Evolutionary conservation across 2,797 vertebrate genomes (phyloP).

Genomic region (Propithecus perrieri): DNA sequence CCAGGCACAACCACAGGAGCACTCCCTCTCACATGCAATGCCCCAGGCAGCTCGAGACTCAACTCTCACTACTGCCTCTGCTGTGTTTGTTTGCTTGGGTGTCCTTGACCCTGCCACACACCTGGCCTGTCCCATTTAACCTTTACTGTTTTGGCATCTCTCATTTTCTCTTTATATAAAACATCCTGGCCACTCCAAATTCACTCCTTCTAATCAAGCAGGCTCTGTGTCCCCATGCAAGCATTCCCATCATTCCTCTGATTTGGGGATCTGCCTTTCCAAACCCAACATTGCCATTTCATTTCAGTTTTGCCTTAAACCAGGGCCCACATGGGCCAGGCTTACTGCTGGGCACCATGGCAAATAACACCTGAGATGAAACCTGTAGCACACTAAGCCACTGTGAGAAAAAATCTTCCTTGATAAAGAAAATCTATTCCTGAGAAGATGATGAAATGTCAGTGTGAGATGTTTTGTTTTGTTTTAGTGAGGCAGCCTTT

Average conservation of each 20-base stretch:
- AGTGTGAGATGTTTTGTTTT: background rate
- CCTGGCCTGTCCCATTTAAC: background rate
- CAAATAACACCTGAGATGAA: background rate
- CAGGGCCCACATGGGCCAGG: background rate
- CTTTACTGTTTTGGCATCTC: background rate
- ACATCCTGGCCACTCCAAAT: background rate
- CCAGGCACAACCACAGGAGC: accelerated
- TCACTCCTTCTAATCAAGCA: background rate
- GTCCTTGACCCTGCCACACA: background rate
- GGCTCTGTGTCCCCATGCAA: background rate
- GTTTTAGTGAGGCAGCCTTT: background rate
- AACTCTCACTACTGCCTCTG: background rate
- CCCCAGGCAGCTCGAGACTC: background rate
- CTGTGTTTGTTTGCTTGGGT: background rate
- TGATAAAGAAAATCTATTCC: background rate
- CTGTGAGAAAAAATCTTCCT: background rate
- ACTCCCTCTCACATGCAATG: background rate
- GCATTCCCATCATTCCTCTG: background rate
- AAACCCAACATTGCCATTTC: background rate
- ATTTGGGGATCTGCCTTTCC: background rate
- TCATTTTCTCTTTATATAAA: background rate
- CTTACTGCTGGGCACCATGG: background rate
- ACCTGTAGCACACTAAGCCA: background rate
- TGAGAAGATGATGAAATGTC: background rate
- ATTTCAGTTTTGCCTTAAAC: background rate